Conservation (phyloP, 1,140 invertebrate genomes). For the Aphelenchoides fujianensis region DNA sequence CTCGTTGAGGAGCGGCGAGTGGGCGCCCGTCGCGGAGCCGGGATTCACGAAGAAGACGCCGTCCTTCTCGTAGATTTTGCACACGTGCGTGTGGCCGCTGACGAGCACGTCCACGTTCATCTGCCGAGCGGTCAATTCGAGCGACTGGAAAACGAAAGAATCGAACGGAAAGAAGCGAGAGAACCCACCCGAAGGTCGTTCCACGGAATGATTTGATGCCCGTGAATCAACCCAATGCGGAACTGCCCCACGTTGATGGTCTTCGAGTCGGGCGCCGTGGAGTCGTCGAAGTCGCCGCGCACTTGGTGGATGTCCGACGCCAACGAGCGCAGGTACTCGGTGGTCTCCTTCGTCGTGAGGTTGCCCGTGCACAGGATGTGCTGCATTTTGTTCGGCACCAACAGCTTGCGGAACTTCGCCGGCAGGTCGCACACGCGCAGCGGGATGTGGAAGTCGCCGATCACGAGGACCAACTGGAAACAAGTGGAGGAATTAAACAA, state of each 20-base stretch:
- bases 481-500: too few relatives aligned
- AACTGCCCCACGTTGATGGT: conserved; percentile 97
- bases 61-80: conserved; percentile 96
- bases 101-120: conserved; percentile 97
- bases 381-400: conserved; percentile 81
- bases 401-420: conserved; percentile 90
- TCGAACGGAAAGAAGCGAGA: neutral
- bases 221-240: conserved; percentile 92
- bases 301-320: conserved; percentile 89
- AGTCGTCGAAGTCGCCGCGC: conserved; percentile 95
- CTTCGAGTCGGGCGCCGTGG: conserved; percentile 92
- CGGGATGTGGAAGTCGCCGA: conserved; percentile 97
- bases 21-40: conserved; percentile 95
- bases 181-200: conserved; percentile 65
- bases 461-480: conserved; percentile 80
- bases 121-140: conserved; percentile 89
- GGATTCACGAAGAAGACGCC: conserved; percentile 99
- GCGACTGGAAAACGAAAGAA: conserved; percentile 55
- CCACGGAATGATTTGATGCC: conserved; percentile 92
- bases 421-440: conserved; percentile 88
- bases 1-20: conserved; percentile 63
- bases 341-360: conserved; percentile 91
- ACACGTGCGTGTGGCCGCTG: conserved; percentile 96
- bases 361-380: conserved; percentile 96
- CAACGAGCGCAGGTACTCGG: conserved; percentile 94